Evolutionary conservation across 2,888 invertebrate genomes (phyloP).

Genomic region (Ochropacha duplaris): DNA sequence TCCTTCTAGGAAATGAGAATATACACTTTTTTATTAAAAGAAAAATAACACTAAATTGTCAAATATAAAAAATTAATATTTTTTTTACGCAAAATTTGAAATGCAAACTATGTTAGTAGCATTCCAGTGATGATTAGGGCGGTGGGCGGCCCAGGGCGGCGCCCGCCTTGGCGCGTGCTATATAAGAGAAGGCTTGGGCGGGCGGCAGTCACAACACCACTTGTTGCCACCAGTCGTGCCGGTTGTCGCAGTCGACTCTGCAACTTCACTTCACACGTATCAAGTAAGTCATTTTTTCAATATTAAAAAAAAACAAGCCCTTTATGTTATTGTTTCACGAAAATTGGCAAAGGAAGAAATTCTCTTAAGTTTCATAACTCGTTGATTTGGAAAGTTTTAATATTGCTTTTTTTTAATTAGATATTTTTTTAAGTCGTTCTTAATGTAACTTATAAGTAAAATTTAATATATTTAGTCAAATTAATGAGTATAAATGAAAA

Average conservation of each 20-base stretch:
- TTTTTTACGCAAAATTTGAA: constrained; percentile 58
- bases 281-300: constrained; percentile 58
- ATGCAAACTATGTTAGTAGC: constrained; percentile 72
- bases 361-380: no score
- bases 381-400: not conserved
- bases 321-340: not conserved
- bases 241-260: constrained; percentile 39
- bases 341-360: not conserved
- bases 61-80: constrained; percentile 24
- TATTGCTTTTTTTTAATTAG: not conserved
- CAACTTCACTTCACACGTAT: constrained; percentile 42
- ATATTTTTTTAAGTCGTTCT: not conserved
- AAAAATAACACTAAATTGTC: not conserved
- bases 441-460: not conserved
- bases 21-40: no score
- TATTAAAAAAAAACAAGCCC: not conserved
- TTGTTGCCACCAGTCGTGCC: constrained; percentile 66
- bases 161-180: constrained; percentile 46
- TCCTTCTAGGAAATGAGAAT: no score
- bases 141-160: constrained; percentile 70
- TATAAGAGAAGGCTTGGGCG: constrained; percentile 68
- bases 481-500: no score
- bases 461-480: no score
- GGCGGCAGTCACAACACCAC: constrained; percentile 66
- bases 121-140: constrained; percentile 58